These are phyloP conservation scores for Caligus rogercresseyi DNA, from an alignment of 1,140 invertebrate species.

Conservation along the genomic window DNA sequence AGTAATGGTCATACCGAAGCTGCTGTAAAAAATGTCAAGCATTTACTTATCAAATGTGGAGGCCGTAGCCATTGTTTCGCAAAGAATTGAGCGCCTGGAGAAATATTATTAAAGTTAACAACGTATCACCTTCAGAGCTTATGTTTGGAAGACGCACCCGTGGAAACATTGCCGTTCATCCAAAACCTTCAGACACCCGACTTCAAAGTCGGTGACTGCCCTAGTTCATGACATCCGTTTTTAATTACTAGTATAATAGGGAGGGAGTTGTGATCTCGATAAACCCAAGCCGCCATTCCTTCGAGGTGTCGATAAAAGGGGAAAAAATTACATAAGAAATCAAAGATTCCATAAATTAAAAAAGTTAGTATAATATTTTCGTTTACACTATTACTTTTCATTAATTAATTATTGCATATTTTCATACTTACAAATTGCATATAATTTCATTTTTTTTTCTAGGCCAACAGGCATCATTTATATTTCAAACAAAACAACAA, in stretches of 20 bases:
- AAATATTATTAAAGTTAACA: neutral
- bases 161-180: neutral
- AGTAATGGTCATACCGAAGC: neutral
- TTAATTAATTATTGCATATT: too few relatives aligned
- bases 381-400: too few relatives aligned
- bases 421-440: too few relatives aligned
- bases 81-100: neutral
- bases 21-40: neutral
- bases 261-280: neutral
- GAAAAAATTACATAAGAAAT: neutral
- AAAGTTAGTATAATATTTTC: too few relatives aligned
- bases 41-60: neutral
- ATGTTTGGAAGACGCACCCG: neutral
- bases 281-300: neutral
- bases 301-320: neutral
- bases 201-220: neutral
- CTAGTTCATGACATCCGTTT: neutral
- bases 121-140: neutral
- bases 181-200: neutral
- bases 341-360: neutral
- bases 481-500: too few relatives aligned
- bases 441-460: too few relatives aligned
- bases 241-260: neutral
- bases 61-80: neutral
- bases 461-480: too few relatives aligned